Conservation (phyloP, 1,140 invertebrate genomes). For the Lanistes nyassanus region DNA sequence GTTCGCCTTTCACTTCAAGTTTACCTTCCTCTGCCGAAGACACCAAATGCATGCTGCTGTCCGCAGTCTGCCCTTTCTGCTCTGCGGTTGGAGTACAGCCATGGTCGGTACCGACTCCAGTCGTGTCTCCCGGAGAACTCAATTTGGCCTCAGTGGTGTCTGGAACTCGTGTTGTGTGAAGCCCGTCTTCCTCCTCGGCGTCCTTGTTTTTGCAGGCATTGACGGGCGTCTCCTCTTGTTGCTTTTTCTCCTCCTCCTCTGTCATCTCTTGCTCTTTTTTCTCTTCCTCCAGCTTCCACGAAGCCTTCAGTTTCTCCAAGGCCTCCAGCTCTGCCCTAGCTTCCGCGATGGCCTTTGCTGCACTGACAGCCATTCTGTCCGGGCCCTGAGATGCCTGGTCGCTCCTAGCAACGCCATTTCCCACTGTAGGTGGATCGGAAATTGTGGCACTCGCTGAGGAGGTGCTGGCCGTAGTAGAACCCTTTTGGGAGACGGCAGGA, state of each 20-base stretch:
- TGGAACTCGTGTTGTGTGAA: not conserved
- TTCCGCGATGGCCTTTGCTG: conserved; percentile 11
- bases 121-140: not conserved
- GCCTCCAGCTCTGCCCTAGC: conserved; percentile 31
- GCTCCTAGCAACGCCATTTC: not conserved
- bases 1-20: not conserved
- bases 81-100: not conserved
- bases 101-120: not conserved
- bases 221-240: not conserved
- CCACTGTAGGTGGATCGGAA: not conserved
- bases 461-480: not conserved
- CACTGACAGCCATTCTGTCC: not conserved
- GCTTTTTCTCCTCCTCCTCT: not conserved
- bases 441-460: not conserved
- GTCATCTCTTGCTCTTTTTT: not conserved
- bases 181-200: not conserved
- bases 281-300: conserved; percentile 12
- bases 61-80: not conserved
- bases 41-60: not conserved
- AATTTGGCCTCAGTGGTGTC: not conserved
- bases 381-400: not conserved
- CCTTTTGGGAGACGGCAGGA: not conserved
- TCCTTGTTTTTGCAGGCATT: not conserved
- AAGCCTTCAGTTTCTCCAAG: conserved; percentile 30
- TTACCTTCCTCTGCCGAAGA: not conserved